phyloP scores from a whole-genome alignment of 2,888 invertebrate genomes.

The Xiphydria camelus region DNA sequence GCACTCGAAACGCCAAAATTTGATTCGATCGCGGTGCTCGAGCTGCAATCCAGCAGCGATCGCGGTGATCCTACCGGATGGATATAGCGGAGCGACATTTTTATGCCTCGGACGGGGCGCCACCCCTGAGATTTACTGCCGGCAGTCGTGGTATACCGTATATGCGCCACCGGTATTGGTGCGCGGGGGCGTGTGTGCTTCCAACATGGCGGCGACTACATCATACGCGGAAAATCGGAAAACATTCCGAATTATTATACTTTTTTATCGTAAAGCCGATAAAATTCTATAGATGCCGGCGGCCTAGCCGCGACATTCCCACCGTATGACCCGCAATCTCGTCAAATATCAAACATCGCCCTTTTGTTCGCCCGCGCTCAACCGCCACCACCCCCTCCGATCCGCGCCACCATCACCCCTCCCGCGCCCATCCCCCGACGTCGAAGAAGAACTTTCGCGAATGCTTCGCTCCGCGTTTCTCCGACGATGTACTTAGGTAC shows the following conservation, averaged over 20 bases:
- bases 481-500: no score
- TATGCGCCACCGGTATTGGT: background rate
- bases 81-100: conserved; percentile 33
- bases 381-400: background rate
- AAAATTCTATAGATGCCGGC: conserved; percentile 34
- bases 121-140: conserved; percentile 36
- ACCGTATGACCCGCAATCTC: conserved; percentile 21
- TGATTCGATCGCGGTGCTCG: no score
- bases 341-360: conserved; percentile 25
- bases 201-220: conserved; percentile 29
- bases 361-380: no score
- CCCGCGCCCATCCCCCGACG: no score
- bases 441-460: no score
- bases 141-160: conserved; percentile 21
- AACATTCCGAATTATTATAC: conserved; percentile 41
- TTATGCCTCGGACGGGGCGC: conserved; percentile 37
- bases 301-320: conserved; percentile 25
- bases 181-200: conserved; percentile 12
- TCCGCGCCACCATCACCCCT: no score
- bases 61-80: conserved; percentile 18
- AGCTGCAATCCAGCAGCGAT: conserved; percentile 18
- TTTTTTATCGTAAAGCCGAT: conserved; percentile 42
- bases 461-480: no score
- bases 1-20: no score
- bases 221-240: conserved; percentile 38